These are phyloP conservation scores for Venusia cambrica DNA, from an alignment of 2,888 invertebrate genomes.

Conservation along the genomic window DNA sequence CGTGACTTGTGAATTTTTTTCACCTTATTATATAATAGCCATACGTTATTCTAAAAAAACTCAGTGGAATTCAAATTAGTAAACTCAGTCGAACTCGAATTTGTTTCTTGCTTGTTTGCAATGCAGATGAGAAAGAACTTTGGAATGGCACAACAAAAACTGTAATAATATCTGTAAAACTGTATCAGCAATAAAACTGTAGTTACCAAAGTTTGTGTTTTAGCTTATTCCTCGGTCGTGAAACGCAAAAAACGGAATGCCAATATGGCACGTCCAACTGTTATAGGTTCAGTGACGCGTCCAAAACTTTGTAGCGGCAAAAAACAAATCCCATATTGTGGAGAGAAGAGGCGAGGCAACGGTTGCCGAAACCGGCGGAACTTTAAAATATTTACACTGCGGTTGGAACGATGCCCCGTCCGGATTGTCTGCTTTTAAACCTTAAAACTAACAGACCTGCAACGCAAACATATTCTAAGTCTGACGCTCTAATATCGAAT, in stretches of 20 bases:
- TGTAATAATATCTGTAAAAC: too few species aligned
- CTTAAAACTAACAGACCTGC: conserved; percentile 39
- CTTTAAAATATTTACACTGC: conserved; percentile 68
- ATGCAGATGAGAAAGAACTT: too few species aligned
- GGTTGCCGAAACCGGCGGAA: conserved; percentile 43
- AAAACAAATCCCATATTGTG: conserved; percentile 47
- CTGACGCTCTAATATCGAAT: background rate
- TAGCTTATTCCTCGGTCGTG: background rate
- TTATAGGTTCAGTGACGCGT: conserved; percentile 14
- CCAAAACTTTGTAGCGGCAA: conserved; percentile 26
- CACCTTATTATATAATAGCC: conserved; percentile 4
- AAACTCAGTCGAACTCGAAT: too few species aligned
- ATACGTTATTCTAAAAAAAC: conserved; percentile 10
- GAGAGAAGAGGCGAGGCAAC: conserved; percentile 28
- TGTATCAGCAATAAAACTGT: conserved; percentile 6
- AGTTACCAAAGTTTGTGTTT: conserved; percentile 6
- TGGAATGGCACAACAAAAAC: too few species aligned
- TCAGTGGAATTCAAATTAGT: conserved; percentile 4
- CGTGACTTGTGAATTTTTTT: conserved; percentile 9
- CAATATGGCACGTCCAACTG: conserved; percentile 11
- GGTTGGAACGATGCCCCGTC: conserved; percentile 49
- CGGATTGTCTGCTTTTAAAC: conserved; percentile 38
- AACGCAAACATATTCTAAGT: conserved; percentile 18
- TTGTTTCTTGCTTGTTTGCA: too few species aligned
- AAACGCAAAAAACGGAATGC: conserved; percentile 10